These are phyloP conservation scores for Petrocephalus microphthalmus DNA, from an alignment of 2,113 vertebrate genomes.

Conservation along the genomic window DNA sequence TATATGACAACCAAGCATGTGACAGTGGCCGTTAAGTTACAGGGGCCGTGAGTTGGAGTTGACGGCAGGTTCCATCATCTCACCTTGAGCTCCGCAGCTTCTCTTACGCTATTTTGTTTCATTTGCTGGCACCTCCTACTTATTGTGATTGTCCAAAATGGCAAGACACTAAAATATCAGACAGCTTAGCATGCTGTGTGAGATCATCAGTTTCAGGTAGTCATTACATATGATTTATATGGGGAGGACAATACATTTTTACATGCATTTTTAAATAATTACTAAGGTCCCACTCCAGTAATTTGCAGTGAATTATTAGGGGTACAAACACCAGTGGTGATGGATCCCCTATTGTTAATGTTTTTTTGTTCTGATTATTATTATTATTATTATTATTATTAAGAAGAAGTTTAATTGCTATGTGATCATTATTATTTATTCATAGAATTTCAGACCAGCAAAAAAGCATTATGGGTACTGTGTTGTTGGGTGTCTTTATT, in stretches of 20 bases:
- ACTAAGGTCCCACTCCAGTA: neutral
- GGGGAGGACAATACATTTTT: neutral
- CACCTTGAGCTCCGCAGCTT: neutral
- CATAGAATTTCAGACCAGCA: neutral
- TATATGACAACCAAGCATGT: neutral
- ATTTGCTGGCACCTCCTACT: neutral
- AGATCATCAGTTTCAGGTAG: neutral
- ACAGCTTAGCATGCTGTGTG: neutral
- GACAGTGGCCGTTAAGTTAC: neutral
- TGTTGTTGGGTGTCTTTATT: neutral
- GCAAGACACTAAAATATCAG: neutral
- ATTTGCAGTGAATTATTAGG: neutral
- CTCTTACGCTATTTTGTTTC: neutral
- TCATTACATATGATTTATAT: neutral
- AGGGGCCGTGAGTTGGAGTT: neutral
- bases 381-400: neutral
- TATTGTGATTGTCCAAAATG: neutral
- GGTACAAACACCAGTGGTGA: neutral
- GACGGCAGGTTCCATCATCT: neutral
- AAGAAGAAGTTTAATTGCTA: neutral
- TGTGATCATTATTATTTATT: neutral
- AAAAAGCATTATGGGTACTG: neutral
- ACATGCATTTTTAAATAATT: neutral
- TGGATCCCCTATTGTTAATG: neutral
- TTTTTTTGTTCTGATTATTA: neutral